Evolutionary conservation across 1,140 invertebrate genomes (phyloP), one percentile per base, ranked within the genome.

Genomic region (Pseudomyrmex concolor): DNA sequence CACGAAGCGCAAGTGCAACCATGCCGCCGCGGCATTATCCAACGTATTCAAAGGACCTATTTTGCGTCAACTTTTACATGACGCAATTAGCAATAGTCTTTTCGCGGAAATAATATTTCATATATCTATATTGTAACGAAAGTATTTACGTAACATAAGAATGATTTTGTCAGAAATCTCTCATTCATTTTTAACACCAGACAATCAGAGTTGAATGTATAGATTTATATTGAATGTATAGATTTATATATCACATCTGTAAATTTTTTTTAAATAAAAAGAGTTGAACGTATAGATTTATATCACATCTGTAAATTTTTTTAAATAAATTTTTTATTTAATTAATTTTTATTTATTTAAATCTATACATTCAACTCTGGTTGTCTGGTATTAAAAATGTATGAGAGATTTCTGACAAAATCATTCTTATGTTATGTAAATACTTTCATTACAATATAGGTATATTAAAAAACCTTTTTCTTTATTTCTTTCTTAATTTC

Each of bases 1-100:
- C 78, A 74, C 57, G 70, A 74, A 54, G 43, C 19, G 70, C 78
- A 82, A 74, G 50, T 74, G 78, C 70, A 82, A 74, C 60, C n/a
- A 81, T 55, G 67, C 45, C 10, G 48, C 13, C 51, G 17, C 34
- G 63, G 63, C 12, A 80, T 70, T 80, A 71, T 71, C 22, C 12
- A 59, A 80, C 66, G 76, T 59, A 54, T 59, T 43, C 43, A 22
- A n/a, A 59, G 55, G 66, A 50, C 66, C 57, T 8, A 4, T 48
- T 71, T 80, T 80, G 34, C 45, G 13, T 68, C 51, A 48, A 59
- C 51, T 59, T 78, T 70, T 78, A 57, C n/a, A n/a, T 70, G 54
- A 34, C 57, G 22, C 51, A 70, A 80, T 80, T n/a, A 45, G 5
- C 57, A 48, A 59, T 59, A 19, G 60, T 60, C 12, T 71, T 34